Percentiles rank a stretch among this genome's conserved stretches.
These are phyloP conservation scores for Trichomalopsis sarcophagae DNA, from an alignment of 1,140 invertebrate species.

Conservation along the genomic window DNA sequence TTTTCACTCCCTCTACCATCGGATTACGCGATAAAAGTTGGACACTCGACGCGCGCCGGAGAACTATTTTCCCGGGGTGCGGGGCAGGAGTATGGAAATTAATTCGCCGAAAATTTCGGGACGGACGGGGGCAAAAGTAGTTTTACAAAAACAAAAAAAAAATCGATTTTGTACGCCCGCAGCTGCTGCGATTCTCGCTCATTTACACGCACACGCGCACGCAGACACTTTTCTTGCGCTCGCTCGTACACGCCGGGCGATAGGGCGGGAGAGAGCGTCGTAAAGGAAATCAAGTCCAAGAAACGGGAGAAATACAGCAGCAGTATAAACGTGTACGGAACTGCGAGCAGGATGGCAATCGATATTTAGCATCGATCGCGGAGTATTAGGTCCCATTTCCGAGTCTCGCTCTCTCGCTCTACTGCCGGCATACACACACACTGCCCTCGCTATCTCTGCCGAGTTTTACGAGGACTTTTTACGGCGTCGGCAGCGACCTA, in stretches of 20 bases:
- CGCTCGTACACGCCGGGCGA: neutral
- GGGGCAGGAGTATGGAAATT: neutral
- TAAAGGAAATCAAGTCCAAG: constrained; percentile 35
- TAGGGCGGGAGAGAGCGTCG: neutral
- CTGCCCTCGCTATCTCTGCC: neutral
- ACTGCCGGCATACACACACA: neutral
- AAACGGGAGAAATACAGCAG: neutral
- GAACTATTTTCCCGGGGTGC: too few relatives aligned
- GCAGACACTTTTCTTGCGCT: too few relatives aligned
- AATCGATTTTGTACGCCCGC: too few relatives aligned
- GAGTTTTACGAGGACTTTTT: constrained; percentile 35
- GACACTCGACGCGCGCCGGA: too few relatives aligned
- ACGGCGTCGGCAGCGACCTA: neutral
- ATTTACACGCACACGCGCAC: too few relatives aligned
- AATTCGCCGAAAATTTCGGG: neutral
- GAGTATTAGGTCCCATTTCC: constrained; percentile 33
- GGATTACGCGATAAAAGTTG: neutral
- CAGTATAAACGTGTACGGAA: neutral
- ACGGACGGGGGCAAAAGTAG: neutral
- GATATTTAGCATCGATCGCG: constrained; percentile 33
- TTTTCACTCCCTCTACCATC: neutral
- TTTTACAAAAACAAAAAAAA: neutral
- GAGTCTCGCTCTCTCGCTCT: neutral
- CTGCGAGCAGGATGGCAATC: constrained; percentile 3
- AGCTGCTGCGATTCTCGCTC: too few relatives aligned